These are phyloP conservation scores for Pinctada fucata DNA, from an alignment of 2,888 invertebrate species.

Conservation along the genomic window DNA sequence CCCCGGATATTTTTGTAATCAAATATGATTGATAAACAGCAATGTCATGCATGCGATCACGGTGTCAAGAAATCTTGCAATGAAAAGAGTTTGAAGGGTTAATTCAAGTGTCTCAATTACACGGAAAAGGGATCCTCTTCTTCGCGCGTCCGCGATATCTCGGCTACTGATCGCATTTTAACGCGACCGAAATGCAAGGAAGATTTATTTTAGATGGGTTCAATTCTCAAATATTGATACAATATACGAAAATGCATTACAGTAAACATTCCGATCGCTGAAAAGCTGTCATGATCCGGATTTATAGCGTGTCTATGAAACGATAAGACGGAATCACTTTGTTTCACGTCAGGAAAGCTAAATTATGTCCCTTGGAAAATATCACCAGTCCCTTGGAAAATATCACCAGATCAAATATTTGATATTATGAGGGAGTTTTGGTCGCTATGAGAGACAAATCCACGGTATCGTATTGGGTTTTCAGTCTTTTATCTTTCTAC, in stretches of 20 bases:
- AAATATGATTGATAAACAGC: conserved; percentile 34
- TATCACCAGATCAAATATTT: neutral
- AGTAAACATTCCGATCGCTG: conserved; percentile 9
- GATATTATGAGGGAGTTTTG: neutral
- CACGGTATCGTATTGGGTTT: neutral
- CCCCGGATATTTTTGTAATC: conserved; percentile 27
- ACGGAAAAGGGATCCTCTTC: conserved; percentile 21
- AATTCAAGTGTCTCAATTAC: conserved; percentile 35
- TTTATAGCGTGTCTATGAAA: conserved; percentile 15
- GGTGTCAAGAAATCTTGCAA: conserved; percentile 30
- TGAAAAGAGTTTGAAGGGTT: conserved; percentile 24
- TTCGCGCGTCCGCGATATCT: conserved; percentile 29
- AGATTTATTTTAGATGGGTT: conserved; percentile 22
- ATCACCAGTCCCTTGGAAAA: too few relatives aligned
- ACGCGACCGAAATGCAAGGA: conserved; percentile 20
- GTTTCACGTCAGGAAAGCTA: neutral
- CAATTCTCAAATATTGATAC: conserved; percentile 31
- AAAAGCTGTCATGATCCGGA: conserved; percentile 8
- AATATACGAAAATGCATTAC: conserved; percentile 25
- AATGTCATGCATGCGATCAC: conserved; percentile 28
- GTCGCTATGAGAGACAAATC: neutral
- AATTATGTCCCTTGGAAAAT: neutral
- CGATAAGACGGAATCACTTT: conserved; percentile 20
- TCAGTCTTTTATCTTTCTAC: too few relatives aligned
- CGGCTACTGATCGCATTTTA: conserved; percentile 16